Evolutionary conservation across 92 coral and sea anemone species (phyloP).

Genomic region (Porites lobata): DNA sequence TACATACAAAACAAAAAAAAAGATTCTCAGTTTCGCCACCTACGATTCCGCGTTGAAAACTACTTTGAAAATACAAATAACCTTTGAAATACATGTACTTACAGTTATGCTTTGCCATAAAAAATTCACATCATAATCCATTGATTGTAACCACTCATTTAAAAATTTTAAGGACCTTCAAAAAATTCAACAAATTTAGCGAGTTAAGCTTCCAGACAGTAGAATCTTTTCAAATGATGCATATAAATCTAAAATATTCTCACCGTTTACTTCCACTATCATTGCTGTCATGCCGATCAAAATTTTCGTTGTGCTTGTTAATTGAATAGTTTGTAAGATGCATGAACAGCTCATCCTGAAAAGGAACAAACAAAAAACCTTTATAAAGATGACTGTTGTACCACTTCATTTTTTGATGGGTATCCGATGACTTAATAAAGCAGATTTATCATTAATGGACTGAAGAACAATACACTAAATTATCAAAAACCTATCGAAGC

Average conservation of each 20-base stretch:
- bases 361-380: not conserved
- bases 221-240: too few species aligned
- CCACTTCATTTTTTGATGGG: too few species aligned
- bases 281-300: conserved; percentile 87
- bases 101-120: conserved; percentile 93
- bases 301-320: conserved; percentile 97
- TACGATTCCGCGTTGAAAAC: too few species aligned
- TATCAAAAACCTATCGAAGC: too few species aligned
- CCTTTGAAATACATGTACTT: not conserved
- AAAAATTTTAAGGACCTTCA: conserved; percentile 88
- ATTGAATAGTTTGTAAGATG: conserved; percentile 97
- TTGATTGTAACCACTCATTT: conserved; percentile 88
- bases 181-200: not conserved
- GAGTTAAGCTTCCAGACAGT: not conserved
- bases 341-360: conserved; percentile 95
- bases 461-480: too few species aligned
- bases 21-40: not conserved
- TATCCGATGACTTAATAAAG: too few species aligned
- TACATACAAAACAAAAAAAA: conserved; percentile 30
- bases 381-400: too few species aligned
- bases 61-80: too few species aligned
- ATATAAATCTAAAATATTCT: not conserved
- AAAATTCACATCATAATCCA: conserved; percentile 85
- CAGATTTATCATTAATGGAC: too few species aligned
- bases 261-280: conserved; percentile 95